These are phyloP conservation scores for Lepidocyrtinus sp. DNA, from an alignment of 2,888 invertebrate species.

Conservation along the genomic window DNA sequence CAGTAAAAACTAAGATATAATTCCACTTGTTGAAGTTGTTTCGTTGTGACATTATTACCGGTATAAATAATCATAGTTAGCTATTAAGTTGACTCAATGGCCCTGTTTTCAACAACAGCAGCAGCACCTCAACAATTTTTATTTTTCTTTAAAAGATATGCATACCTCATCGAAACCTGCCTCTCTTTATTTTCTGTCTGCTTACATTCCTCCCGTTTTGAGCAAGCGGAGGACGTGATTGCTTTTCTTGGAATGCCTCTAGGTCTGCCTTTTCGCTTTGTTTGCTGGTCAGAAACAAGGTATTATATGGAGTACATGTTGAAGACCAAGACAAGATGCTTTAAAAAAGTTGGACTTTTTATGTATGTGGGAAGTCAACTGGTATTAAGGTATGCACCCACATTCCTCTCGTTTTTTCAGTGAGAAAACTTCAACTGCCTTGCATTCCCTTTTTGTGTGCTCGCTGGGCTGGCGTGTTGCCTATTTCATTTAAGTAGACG, in stretches of 20 bases:
- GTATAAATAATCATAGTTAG: slow-evolving; percentile 61
- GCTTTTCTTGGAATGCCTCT: slow-evolving; percentile 59
- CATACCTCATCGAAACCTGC: slow-evolving; percentile 27
- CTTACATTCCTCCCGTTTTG: slow-evolving; percentile 27
- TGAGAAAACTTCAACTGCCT: slow-evolving; percentile 10
- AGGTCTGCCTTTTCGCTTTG: slow-evolving; percentile 42
- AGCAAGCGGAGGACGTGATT: slow-evolving; percentile 40
- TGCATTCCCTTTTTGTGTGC: background rate
- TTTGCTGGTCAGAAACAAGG: slow-evolving; percentile 10
- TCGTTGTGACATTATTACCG: slow-evolving; percentile 57
- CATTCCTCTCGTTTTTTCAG: slow-evolving; percentile 15
- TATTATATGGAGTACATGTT: slow-evolving; percentile 5
- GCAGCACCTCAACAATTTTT: slow-evolving; percentile 36
- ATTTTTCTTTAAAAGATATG: slow-evolving; percentile 7
- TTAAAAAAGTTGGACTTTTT: slow-evolving; percentile 2
- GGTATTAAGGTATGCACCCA: slow-evolving; percentile 24
- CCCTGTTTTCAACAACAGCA: slow-evolving; percentile 53
- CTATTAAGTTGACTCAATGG: slow-evolving; percentile 60
- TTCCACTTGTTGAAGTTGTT: slow-evolving; percentile 38
- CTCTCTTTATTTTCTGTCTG: slow-evolving; percentile 17
- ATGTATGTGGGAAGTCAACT: slow-evolving; percentile 34
- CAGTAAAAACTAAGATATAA: slow-evolving; percentile 1
- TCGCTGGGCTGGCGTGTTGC: slow-evolving; percentile 38
- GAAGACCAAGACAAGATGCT: slow-evolving; percentile 8
- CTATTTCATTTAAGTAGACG: slow-evolving; percentile 16